phyloP scores from a whole-genome alignment of 2,113 vertebrate genomes.

The Xenopus laevis region DNA sequence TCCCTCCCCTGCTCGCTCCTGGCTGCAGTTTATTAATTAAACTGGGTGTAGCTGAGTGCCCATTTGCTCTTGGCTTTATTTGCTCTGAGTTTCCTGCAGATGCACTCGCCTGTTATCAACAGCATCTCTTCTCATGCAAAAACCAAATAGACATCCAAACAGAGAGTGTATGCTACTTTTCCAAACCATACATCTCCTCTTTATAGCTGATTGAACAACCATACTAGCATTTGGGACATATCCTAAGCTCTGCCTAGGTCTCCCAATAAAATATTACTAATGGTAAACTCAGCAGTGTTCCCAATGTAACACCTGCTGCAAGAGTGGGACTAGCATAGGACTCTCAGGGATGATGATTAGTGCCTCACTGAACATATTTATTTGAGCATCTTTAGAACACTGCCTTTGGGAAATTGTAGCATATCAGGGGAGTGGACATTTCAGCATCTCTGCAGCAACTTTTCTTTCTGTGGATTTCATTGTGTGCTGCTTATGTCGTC shows the following conservation, averaged over 20 bases:
- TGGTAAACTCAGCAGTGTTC: neutral
- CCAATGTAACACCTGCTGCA: neutral
- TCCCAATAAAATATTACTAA: neutral
- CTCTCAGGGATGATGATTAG: neutral
- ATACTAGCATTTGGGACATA: neutral
- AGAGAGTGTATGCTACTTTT: neutral
- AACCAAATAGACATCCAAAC: neutral
- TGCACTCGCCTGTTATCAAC: neutral
- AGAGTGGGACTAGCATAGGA: neutral
- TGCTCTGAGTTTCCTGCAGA: neutral
- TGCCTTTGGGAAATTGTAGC: neutral
- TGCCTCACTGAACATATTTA: too few species aligned
- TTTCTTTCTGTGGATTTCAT: constrained; percentile 20
- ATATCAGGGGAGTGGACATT: constrained; percentile 1
- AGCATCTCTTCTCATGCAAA: neutral
- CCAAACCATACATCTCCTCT: neutral
- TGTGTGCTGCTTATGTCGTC: constrained; percentile 2
- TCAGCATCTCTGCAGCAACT: constrained; percentile 19
- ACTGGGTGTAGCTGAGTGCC: constrained; percentile 14
- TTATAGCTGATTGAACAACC: neutral
- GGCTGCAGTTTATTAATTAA: constrained; percentile 37
- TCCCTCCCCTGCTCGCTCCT: constrained; percentile 20
- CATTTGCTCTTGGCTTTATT: constrained; percentile 34
- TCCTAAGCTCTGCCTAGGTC: neutral
- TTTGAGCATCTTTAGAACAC: neutral